Conservation (phyloP, 1,140 invertebrate genomes). For the Heliconius eleuchia region DNA sequence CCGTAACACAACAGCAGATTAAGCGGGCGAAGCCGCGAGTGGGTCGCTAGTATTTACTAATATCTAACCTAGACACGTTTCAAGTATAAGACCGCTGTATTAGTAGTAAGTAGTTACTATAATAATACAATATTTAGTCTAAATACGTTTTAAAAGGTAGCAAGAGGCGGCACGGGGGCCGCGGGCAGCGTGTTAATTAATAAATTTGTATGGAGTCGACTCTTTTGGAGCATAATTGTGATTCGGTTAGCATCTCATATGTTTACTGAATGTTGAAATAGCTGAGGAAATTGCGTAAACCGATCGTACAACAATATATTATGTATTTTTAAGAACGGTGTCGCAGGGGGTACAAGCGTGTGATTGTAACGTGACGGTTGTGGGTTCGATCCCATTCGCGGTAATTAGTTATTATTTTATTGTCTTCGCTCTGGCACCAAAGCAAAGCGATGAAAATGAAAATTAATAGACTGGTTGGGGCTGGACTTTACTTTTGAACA, state of each 20-base stretch:
- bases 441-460: too few species aligned
- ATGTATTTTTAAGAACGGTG: too few species aligned
- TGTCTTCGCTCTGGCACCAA: too few species aligned
- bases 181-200: conserved; percentile 21
- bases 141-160: conserved; percentile 1
- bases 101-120: neutral
- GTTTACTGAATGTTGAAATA: neutral
- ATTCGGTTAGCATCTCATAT: neutral
- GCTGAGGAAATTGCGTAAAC: neutral
- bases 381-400: too few species aligned
- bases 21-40: too few species aligned
- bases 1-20: too few species aligned
- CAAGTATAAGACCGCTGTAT: neutral
- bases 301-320: neutral
- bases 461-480: too few species aligned
- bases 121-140: neutral
- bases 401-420: too few species aligned
- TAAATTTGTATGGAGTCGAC: conserved; percentile 23
- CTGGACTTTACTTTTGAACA: too few species aligned
- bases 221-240: conserved; percentile 20
- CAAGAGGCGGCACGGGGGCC: neutral
- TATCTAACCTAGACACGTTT: neutral
- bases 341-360: too few species aligned
- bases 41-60: neutral
- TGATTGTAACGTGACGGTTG: too few species aligned